phyloP scores from a whole-genome alignment of 2,888 invertebrate species.

The Anodontia alba region DNA sequence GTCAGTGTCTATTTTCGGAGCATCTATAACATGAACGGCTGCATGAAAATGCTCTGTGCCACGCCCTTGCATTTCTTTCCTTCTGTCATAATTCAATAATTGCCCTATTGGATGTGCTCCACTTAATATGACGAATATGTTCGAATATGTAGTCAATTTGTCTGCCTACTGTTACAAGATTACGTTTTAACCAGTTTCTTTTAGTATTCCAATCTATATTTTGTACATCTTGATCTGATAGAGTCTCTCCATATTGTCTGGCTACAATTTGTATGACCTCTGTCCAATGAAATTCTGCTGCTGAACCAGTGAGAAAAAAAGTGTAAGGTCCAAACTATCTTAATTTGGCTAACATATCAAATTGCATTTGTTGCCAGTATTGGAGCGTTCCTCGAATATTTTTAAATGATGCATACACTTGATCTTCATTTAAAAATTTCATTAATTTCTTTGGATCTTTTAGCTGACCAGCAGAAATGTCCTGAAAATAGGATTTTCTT shows the following conservation, averaged over 20 bases:
- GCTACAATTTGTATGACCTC: slow-evolving; percentile 45
- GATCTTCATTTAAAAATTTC: slow-evolving; percentile 35
- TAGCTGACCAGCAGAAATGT: slow-evolving; percentile 28
- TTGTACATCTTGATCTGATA: slow-evolving; percentile 17
- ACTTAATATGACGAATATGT: slow-evolving; percentile 26
- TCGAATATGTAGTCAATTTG: slow-evolving; percentile 35
- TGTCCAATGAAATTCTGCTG: slow-evolving; percentile 59
- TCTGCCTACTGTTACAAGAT: slow-evolving; percentile 27
- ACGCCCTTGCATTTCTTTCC: slow-evolving; percentile 56
- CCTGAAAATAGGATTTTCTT: slow-evolving; percentile 23
- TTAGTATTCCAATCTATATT: slow-evolving; percentile 12
- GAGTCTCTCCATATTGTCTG: slow-evolving; percentile 23
- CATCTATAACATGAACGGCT: no score
- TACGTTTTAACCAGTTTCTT: slow-evolving; percentile 16
- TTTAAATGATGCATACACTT: slow-evolving; percentile 44
- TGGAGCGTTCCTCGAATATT: slow-evolving; percentile 46
- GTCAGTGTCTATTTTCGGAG: no score
- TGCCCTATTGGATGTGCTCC: slow-evolving; percentile 36
- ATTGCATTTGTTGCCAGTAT: slow-evolving; percentile 51
- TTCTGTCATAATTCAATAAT: slow-evolving; percentile 51
- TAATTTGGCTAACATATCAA: slow-evolving; percentile 55
- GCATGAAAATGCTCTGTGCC: slow-evolving; percentile 56
- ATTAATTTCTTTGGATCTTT: slow-evolving; percentile 31
- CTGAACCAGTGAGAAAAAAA: slow-evolving; percentile 53
- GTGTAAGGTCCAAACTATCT: slow-evolving; percentile 56